Evolutionary conservation across 2,888 invertebrate genomes (phyloP), one percentile per base, ranked within the genome.

Genomic region (Busseola fusca): DNA sequence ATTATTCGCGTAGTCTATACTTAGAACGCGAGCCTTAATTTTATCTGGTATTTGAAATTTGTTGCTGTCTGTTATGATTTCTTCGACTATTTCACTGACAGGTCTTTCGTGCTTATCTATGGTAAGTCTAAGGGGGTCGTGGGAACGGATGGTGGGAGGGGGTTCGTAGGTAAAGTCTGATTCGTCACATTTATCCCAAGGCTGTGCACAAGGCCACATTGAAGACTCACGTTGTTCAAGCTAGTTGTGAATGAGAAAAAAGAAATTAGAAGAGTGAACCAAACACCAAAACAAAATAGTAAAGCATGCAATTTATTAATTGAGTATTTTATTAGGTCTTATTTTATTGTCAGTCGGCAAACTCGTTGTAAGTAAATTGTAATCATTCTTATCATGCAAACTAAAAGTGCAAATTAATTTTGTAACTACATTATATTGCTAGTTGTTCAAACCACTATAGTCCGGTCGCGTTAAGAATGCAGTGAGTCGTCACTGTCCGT

Each of bases 121-220:
- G 48, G 75, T 66, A 54, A 87, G 12, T 64, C 72, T 75, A 42
- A 83, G 71, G 34, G 81, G 85, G 62, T 82, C 71, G 56, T 78
- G 86, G 45, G 77, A 81, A 58, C 84, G 84, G 82, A 87, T 82
- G 25, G 79, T 78, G 58, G 91, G 91, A 54, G 91, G 90, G 75
- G 86, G 89, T 69, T 88, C 87, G 84, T 91, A 92, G 45, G 88
- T 87, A 89, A 92, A 93, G 74, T 88, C 83, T 74, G 91, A 91
- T 84, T 94, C 94, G 85, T 94, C 93, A 91, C 85, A 92, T 78
- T 87, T 89, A 77, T 92, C 91, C 95, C 95, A 95, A 79, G 94
- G 93, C 79, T 90, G 89, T 86, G 88, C 87, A 79, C 83, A 87
- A 86, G 92, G 91, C 93, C 93, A 94, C 76, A 94, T 88, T 82